A percentile compares a stretch with the other conserved stretches of the same genome.
phyloP scores from a whole-genome alignment of 2,113 vertebrate genomes.

The Pituophis catenifer region DNA sequence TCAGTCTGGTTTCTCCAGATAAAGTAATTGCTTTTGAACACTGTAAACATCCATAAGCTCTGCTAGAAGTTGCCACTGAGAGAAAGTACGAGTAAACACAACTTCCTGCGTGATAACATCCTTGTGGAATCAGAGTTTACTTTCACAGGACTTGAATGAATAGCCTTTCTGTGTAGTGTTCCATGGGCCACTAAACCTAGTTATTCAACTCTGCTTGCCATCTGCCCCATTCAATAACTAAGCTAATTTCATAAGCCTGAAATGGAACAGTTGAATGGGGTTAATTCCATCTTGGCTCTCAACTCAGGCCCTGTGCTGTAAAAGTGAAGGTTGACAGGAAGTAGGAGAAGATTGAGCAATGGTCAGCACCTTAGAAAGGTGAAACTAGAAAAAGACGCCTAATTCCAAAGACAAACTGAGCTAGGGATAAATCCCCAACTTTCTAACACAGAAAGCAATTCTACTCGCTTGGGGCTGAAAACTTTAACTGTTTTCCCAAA shows the following conservation, averaged over 20 bases:
- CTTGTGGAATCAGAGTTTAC: not conserved
- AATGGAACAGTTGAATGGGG: not conserved
- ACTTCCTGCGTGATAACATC: constrained; percentile 1
- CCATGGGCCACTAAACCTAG: not conserved
- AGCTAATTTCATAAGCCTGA: not conserved
- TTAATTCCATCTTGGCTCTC: not conserved
- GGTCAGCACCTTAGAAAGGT: not conserved
- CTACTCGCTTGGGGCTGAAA: not conserved
- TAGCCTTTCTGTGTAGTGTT: not conserved
- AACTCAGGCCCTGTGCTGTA: not conserved
- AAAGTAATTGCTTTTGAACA: constrained; percentile 32
- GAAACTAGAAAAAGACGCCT: not conserved
- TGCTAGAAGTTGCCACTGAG: constrained; percentile 7
- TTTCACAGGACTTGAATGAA: not conserved
- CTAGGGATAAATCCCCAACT: not conserved
- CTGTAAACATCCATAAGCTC: constrained; percentile 17
- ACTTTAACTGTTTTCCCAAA: not conserved
- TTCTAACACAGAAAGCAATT: not conserved
- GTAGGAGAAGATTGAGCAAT: not conserved
- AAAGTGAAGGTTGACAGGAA: not conserved
- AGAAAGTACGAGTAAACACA: not conserved
- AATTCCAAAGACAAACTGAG: not conserved
- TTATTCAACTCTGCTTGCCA: not conserved
- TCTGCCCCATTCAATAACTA: not conserved
- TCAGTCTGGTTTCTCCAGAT: constrained; percentile 24